Evolutionary conservation across 2,113 vertebrate species (phyloP), one percentile per base, ranked within the genome.

Genomic region (Formicarius rufipectus): DNA sequence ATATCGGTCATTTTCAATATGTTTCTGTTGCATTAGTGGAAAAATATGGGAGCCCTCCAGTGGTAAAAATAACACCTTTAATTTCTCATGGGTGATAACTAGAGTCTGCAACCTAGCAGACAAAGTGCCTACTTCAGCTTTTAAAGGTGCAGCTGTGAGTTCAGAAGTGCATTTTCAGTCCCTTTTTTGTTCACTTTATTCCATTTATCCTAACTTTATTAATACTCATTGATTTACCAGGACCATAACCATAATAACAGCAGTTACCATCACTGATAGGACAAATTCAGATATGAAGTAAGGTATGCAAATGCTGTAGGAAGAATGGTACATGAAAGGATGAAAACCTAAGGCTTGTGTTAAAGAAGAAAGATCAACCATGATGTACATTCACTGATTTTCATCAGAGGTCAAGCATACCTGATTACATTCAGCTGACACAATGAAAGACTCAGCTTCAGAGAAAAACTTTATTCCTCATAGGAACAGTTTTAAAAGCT

Each of bases 1-100:
- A 37, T 81, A 75, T 59, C 84, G 81, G 88, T 82, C 60, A 84
- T 84, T 93, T 94, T 90, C 85, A 88, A 52, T 90, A 93, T 78
- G 93, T 90, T 96, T 93, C 90, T 89, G 60, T 72, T 87, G 68
- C 60, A 72, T 93, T 94, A 89, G 81, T 94, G 76, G 90, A 92
- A 96, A 96, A 96, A 96, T 90, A 96, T 87, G 73, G 49, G 85
- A 96, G 87, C 88, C 68, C 85, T 94, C 76, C 62, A 0, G 80
- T 93, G 90, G 95, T 90, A 97, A 97, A 97, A 95, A 90, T 78
- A 95, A 91, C 78, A 90, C 64, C 83, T 96, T 94, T 96, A 84
- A 92, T 92, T 96, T 96, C 68, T 44, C 44, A 72, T 15, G 80
- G 96, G 84, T 75, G 83, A 95, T 78, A 96, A 90, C 82, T 64